These are phyloP conservation scores for Drosophila borealis DNA, from an alignment of 2,888 invertebrate species.

Conservation along the genomic window DNA sequence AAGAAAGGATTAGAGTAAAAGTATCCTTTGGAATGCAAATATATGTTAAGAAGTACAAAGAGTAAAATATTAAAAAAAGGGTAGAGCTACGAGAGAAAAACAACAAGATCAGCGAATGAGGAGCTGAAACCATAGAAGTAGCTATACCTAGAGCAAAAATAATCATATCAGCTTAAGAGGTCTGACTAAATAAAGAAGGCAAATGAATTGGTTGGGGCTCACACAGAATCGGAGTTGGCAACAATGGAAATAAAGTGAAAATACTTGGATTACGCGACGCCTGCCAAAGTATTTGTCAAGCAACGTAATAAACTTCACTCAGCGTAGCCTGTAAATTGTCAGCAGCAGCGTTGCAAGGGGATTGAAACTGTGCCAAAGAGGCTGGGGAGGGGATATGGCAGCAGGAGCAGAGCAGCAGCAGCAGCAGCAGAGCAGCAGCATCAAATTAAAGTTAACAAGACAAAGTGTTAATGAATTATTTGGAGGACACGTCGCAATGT, in stretches of 20 bases:
- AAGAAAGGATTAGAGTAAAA: too few relatives aligned
- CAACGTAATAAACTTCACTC: conserved; percentile 29
- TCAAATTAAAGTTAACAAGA: conserved; percentile 80
- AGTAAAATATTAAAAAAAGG: too few relatives aligned
- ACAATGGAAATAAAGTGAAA: conserved; percentile 26
- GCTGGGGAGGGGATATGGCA: neutral
- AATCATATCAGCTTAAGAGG: too few relatives aligned
- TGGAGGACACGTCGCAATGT: conserved; percentile 82
- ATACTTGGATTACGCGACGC: conserved; percentile 19
- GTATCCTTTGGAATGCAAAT: too few relatives aligned
- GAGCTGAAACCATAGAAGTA: too few relatives aligned
- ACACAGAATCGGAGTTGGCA: neutral
- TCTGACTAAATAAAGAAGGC: neutral
- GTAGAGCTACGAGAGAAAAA: too few relatives aligned
- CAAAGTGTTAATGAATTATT: conserved; percentile 84
- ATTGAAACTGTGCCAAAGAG: conserved; percentile 17
- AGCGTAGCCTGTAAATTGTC: conserved; percentile 35
- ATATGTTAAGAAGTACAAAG: too few relatives aligned
- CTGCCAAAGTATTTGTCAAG: conserved; percentile 44
- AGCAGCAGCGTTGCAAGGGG: conserved; percentile 8
- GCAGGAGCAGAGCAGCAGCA: conserved; percentile 13
- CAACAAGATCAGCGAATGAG: too few relatives aligned
- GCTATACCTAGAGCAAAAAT: too few relatives aligned
- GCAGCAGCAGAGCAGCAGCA: conserved; percentile 52
- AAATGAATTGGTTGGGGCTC: neutral